Evolutionary conservation across 2,888 invertebrate genomes (phyloP).

Genomic region (Campoletis raptor): DNA sequence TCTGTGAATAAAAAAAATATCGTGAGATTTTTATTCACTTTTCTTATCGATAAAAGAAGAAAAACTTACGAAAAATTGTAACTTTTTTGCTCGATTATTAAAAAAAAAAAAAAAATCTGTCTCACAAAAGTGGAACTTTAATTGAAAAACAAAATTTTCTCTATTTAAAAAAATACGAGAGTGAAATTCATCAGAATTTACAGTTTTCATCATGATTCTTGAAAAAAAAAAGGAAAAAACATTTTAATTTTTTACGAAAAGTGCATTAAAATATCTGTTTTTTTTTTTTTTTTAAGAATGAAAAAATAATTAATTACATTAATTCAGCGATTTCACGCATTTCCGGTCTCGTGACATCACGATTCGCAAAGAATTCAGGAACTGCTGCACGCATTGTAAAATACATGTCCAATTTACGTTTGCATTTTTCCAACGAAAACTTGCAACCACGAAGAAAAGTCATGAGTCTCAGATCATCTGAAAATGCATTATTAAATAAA

Average conservation of each 20-base stretch:
- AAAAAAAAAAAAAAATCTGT: no score
- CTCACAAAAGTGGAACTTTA: no score
- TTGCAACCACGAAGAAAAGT: constrained; percentile 94
- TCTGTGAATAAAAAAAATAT: constrained; percentile 83
- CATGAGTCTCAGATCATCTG: constrained; percentile 92
- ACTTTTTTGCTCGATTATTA: neutral
- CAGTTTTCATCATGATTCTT: neutral
- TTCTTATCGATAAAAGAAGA: neutral
- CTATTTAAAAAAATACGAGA: no score
- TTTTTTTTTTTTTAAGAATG: neutral
- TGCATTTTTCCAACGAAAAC: constrained; percentile 94
- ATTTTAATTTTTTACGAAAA: neutral
- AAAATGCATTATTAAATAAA: constrained; percentile 62
- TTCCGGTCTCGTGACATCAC: constrained; percentile 91
- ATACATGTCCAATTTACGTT: constrained; percentile 94
- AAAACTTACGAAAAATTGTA: neutral
- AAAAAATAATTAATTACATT: constrained; percentile 86
- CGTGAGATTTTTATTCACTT: neutral
- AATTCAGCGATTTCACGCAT: constrained; percentile 89
- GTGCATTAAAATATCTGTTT: neutral
- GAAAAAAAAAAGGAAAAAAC: no score
- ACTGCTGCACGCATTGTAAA: constrained; percentile 94
- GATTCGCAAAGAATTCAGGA: constrained; percentile 93
- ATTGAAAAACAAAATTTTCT: no score
- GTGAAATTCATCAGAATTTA: neutral